phyloP scores from a whole-genome alignment of 1,140 invertebrate genomes.

The Drosophila pachea region DNA sequence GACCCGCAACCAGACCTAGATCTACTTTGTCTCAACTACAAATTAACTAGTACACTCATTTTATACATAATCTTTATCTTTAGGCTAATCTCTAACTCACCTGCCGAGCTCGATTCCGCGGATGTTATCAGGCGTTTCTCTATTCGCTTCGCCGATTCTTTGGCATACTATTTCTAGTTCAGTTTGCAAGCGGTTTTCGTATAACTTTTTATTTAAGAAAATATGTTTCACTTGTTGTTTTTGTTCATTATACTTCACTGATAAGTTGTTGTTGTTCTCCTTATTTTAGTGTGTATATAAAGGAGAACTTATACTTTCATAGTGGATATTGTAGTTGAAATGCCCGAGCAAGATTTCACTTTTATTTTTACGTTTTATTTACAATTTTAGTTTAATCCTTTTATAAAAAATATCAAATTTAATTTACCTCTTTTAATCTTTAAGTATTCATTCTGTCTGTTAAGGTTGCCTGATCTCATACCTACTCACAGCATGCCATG shows the following conservation, averaged over 20 bases:
- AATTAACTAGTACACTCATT: conserved; percentile 18
- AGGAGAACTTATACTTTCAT: conserved; percentile 65
- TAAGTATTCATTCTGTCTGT: conserved; percentile 26
- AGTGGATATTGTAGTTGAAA: conserved; percentile 56
- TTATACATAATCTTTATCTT: not conserved
- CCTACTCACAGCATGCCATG: conserved; percentile 46
- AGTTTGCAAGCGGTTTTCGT: conserved; percentile 28
- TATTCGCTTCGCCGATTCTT: conserved; percentile 32
- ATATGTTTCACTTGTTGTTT: conserved; percentile 33
- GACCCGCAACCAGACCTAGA: too few species aligned
- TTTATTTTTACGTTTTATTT: conserved; percentile 61
- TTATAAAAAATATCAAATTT: conserved; percentile 66
- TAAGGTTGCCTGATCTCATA: conserved; percentile 44
- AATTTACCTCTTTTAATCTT: conserved; percentile 24
- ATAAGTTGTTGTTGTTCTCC: conserved; percentile 34
- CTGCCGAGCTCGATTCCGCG: conserved; percentile 4
- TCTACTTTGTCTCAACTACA: conserved; percentile 1
- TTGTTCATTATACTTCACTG: conserved; percentile 48
- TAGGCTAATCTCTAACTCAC: conserved; percentile 37
- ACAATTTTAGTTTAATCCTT: conserved; percentile 48
- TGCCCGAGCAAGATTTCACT: conserved; percentile 52
- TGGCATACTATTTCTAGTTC: conserved; percentile 34
- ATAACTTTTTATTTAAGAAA: conserved; percentile 38
- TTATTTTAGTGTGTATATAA: conserved; percentile 45
- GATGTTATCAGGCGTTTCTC: conserved; percentile 7